Conservation (phyloP, 2,797 vertebrate species). For the Periophthalmus magnuspinnatus region DNA sequence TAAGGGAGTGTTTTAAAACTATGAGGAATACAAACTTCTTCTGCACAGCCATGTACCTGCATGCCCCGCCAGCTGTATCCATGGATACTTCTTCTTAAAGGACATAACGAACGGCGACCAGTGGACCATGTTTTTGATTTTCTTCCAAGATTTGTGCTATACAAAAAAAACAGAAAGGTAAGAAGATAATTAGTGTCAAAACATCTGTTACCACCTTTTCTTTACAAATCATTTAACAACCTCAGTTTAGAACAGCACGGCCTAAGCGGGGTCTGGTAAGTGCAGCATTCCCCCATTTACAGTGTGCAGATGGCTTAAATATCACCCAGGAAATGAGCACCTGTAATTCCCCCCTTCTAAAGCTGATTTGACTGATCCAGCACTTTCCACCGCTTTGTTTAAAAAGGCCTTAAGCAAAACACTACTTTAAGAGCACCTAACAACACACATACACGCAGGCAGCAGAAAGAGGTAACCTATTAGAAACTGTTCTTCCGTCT, state of each 20-base stretch:
- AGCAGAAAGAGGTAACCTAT: constrained; percentile 15
- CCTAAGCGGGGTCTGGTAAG: background rate
- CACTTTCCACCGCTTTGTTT: constrained; percentile 34
- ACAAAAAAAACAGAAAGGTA: constrained; percentile 30
- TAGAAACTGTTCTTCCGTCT: constrained; percentile 26
- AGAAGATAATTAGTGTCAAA: constrained; percentile 4
- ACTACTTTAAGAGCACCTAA: constrained; percentile 16
- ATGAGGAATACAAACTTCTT: background rate
- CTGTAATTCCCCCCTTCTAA: constrained; percentile 21
- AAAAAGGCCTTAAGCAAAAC: constrained; percentile 39
- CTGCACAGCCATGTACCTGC: constrained; percentile 80
- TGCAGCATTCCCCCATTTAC: background rate
- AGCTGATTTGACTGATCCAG: constrained; percentile 17
- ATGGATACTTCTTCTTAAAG: constrained; percentile 99
- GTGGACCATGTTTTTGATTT: constrained; percentile 99
- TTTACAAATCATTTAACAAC: background rate
- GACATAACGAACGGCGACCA: constrained; percentile 99
- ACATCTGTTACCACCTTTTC: background rate
- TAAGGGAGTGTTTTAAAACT: background rate
- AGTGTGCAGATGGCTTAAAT: background rate
- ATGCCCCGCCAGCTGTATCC: constrained; percentile 97
- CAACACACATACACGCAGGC: constrained; percentile 18
- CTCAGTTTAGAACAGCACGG: background rate
- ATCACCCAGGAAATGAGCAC: constrained; percentile 5
- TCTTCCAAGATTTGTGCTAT: constrained; percentile 97